A percentile compares a stretch with the other conserved stretches of the same genome.
These are phyloP conservation scores for Catostylus mosaicus DNA, from an alignment of 30 jellyfish, hydroid and myxozoan genomes.

Conservation along the genomic window DNA sequence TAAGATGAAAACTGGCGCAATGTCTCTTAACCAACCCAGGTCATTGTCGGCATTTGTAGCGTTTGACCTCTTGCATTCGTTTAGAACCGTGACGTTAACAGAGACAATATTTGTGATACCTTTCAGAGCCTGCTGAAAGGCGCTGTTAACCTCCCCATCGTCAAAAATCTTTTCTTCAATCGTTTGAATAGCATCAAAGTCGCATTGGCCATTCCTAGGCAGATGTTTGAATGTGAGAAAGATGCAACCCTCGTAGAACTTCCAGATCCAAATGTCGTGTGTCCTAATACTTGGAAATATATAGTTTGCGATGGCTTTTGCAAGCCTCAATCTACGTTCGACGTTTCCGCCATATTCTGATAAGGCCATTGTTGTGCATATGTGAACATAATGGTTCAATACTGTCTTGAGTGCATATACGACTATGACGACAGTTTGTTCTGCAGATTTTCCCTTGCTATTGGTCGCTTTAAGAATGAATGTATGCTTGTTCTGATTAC, in stretches of 20 bases:
- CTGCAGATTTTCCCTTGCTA: constrained; percentile 38
- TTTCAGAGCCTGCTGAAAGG: constrained; percentile 70
- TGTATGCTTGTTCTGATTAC: constrained; percentile 68
- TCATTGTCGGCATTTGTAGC: constrained; percentile 29
- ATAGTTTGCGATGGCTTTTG: constrained; percentile 58
- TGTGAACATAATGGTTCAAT: constrained; percentile 58
- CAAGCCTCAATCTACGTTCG: constrained; percentile 68
- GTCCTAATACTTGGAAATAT: constrained; percentile 48
- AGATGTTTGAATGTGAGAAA: constrained; percentile 66
- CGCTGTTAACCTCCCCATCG: constrained; percentile 22
- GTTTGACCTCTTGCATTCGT: constrained; percentile 61
- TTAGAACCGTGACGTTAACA: constrained; percentile 50
- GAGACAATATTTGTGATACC: constrained; percentile 31
- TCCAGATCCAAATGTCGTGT: constrained; percentile 62
- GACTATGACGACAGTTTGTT: constrained; percentile 26
- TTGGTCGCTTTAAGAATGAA: constrained; percentile 70
- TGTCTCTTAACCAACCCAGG: constrained; percentile 84
- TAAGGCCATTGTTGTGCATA: constrained; percentile 71
- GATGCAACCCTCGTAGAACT: constrained; percentile 62
- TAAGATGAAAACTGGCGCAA: constrained; percentile 79
- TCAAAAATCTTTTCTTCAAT: constrained; percentile 38
- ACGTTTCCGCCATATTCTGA: constrained; percentile 69
- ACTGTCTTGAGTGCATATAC: constrained; percentile 39
- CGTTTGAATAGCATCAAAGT: constrained; percentile 52
- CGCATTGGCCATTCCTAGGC: constrained; percentile 65